Evolutionary conservation across 2,113 vertebrate genomes (phyloP), one percentile per base, ranked within the genome.

Genomic region (Eidolon helvum): DNA sequence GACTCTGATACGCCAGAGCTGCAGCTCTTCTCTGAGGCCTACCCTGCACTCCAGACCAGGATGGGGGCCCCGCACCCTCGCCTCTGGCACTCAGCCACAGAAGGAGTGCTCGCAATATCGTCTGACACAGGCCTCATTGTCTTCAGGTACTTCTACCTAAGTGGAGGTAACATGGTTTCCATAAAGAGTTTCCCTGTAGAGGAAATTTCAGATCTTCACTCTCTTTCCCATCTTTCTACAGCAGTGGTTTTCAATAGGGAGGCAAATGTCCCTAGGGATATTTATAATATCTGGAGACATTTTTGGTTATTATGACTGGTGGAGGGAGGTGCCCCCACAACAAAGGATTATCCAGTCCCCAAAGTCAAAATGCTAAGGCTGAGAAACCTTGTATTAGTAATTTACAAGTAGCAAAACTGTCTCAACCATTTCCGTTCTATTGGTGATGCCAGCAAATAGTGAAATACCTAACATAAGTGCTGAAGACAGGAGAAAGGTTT

Each of bases 351-450:
- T 57, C 50, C 53, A n/a, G 40, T 59, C 45, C 30, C 45, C 9
- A 38, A 77, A 78, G 80, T 92, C 59, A 92, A 89, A 22, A 92
- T 65, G 75, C 38, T 38, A 74, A 85, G 43, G 33, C 77, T 66
- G 68, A 84, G 57, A 77, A 94, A 38, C 28, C 30, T 18, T 80
- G 35, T 40, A 53, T 85, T 22, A 63, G 57, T 40, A 79, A 94
- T n/a, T 24, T 77, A 66, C 33, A 93, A 69, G 50, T 1, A 38
- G 22, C 28, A 45, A 66, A 35, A 82, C 16, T 2, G 38, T 75
- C 22, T 30, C 1, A 48, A 53, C 14, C 45, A 12, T 65, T 28
- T 78, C 71, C 43, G 33, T 63, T 78, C 66, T 48, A 5, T 1
- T 9, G 40, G 69, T 30, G 15, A 80, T 24, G 53, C 40, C 65